Conservation (phyloP, 2,797 vertebrate species). For the Adelosebastes latens region DNA sequence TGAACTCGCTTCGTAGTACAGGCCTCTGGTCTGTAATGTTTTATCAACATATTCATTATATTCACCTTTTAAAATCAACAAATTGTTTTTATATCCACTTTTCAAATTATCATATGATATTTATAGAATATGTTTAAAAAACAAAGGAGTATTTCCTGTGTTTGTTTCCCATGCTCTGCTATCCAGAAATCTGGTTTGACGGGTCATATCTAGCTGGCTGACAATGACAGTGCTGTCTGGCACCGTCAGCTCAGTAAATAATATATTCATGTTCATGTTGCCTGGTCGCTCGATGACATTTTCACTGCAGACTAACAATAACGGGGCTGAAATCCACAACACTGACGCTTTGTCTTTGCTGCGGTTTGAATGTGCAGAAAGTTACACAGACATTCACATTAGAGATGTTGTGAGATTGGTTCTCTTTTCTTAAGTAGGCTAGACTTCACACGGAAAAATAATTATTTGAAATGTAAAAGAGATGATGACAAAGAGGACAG, state of each 20-base stretch:
- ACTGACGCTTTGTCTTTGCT: neutral
- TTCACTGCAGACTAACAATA: neutral
- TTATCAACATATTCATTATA: neutral
- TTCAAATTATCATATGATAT: neutral
- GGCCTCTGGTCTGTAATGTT: neutral
- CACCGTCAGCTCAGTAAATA: neutral
- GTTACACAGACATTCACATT: neutral
- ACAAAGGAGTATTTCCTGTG: neutral
- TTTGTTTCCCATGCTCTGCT: neutral
- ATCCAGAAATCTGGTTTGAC: neutral
- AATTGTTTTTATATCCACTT: neutral
- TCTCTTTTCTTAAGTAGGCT: neutral
- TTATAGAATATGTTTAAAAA: neutral
- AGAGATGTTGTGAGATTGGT: neutral
- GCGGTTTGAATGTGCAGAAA: neutral
- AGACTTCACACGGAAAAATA: neutral
- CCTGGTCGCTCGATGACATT: neutral
- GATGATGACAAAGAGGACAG: neutral
- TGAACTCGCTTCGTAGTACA: too few species aligned
- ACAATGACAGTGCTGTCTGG: neutral
- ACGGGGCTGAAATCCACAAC: neutral
- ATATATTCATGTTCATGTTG: neutral
- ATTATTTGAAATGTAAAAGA: slow-evolving; percentile 11
- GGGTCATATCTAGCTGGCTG: neutral
- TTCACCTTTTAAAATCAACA: neutral